A percentile compares a stretch with the other conserved stretches of the same genome.
Evolutionary conservation across 2,797 vertebrate genomes (phyloP).

Genomic region (Aulostomus chinensis): DNA sequence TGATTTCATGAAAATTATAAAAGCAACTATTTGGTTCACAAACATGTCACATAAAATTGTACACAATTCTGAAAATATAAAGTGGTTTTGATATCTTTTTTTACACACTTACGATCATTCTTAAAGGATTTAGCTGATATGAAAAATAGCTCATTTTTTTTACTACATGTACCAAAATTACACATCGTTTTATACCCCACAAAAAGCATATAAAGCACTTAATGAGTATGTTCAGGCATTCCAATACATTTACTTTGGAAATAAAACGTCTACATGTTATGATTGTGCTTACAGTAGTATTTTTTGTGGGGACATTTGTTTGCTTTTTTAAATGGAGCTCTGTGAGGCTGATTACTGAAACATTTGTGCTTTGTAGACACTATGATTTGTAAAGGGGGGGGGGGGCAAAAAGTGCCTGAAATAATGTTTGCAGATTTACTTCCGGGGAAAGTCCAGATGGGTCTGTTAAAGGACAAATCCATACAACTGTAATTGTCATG

Average conservation of each 20-base stretch:
- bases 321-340: neutral
- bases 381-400: conserved; percentile 9
- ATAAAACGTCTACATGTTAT: conserved; percentile 6
- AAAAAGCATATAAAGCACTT: conserved; percentile 53
- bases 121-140: conserved; percentile 46
- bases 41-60: conserved; percentile 48
- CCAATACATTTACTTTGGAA: conserved; percentile 6
- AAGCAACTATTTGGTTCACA: conserved; percentile 63
- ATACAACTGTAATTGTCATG: no score
- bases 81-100: conserved; percentile 63
- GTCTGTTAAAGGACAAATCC: no score
- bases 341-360: conserved; percentile 1
- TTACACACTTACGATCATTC: conserved; percentile 26
- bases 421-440: neutral
- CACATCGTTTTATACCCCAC: conserved; percentile 36
- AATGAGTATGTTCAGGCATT: conserved; percentile 35
- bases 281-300: conserved; percentile 21
- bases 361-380: conserved; percentile 49
- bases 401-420: neutral
- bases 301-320: conserved; percentile 4
- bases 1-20: conserved; percentile 51
- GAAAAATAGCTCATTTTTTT: conserved; percentile 58
- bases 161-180: conserved; percentile 52
- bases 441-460: no score
- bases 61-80: conserved; percentile 52